phyloP scores from a whole-genome alignment of 1,140 invertebrate species.

The Danaus melanippus region DNA sequence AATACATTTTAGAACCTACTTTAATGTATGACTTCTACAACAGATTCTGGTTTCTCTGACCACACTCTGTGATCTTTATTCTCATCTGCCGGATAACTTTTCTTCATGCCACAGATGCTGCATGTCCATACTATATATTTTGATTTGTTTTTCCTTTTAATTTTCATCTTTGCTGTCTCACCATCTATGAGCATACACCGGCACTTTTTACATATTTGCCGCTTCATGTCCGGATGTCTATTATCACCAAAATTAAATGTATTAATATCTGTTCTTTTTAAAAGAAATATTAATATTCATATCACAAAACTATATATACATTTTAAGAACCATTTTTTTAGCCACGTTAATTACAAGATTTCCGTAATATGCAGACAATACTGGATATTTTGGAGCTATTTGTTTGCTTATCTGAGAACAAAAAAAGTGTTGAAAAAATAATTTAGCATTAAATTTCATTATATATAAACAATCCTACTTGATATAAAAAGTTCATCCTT shows the following conservation, averaged over 20 bases:
- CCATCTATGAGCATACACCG: conserved; percentile 57
- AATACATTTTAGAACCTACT: too few species aligned
- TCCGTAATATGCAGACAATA: conserved; percentile 64
- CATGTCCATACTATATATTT: conserved; percentile 61
- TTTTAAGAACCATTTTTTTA: conserved; percentile 73
- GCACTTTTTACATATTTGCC: conserved; percentile 72
- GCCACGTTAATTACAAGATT: conserved; percentile 69
- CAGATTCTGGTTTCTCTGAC: conserved; percentile 61
- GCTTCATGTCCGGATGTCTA: conserved; percentile 71
- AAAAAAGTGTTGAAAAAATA: conserved; percentile 3
- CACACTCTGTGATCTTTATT: conserved; percentile 57
- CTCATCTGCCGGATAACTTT: conserved; percentile 45
- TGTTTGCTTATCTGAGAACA: conserved; percentile 67
- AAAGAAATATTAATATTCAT: background rate
- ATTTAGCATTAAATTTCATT: background rate
- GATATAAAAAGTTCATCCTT: conserved; percentile 74
- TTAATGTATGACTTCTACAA: conserved; percentile 63
- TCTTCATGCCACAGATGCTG: conserved; percentile 51
- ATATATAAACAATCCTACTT: conserved; percentile 42
- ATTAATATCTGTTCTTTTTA: conserved; percentile 3
- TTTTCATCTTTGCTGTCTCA: conserved; percentile 57
- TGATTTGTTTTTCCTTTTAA: conserved; percentile 57
- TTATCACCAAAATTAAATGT: conserved; percentile 16
- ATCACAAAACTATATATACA: conserved; percentile 50
- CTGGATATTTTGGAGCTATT: conserved; percentile 51